These are phyloP conservation scores for Corythornis vintsioides DNA, from an alignment of 2,113 vertebrate species.

Conservation along the genomic window DNA sequence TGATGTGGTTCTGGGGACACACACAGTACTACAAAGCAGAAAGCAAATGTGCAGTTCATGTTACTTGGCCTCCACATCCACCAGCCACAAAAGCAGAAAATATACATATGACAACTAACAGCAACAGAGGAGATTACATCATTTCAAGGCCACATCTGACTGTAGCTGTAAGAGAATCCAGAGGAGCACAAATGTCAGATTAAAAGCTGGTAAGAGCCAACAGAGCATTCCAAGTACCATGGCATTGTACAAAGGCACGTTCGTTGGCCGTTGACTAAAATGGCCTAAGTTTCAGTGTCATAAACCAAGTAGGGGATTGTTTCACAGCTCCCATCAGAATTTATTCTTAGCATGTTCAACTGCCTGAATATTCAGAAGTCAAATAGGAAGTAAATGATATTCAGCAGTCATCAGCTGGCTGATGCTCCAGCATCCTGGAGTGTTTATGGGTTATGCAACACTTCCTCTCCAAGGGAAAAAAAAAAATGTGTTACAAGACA, in stretches of 20 bases:
- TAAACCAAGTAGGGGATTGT: conserved; percentile 20
- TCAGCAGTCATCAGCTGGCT: conserved; percentile 24
- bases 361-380: background rate
- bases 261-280: background rate
- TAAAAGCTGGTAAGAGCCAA: conserved; percentile 9
- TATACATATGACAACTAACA: background rate
- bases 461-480: conserved; percentile 14
- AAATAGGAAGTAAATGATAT: conserved; percentile 32
- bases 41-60: background rate
- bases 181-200: background rate
- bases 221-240: background rate
- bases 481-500: background rate
- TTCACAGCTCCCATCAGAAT: background rate
- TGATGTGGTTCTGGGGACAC: background rate
- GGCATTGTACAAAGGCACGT: background rate
- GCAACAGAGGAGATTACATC: background rate
- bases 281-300: background rate
- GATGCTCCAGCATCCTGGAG: background rate
- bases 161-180: background rate
- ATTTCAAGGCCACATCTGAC: background rate
- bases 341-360: background rate
- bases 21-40: background rate
- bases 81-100: background rate
- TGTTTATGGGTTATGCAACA: background rate
- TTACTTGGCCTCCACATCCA: background rate